Evolutionary conservation across 2,888 invertebrate genomes (phyloP), one percentile per base, ranked within the genome.

Genomic region (Chrysotoxum bicinctum): DNA sequence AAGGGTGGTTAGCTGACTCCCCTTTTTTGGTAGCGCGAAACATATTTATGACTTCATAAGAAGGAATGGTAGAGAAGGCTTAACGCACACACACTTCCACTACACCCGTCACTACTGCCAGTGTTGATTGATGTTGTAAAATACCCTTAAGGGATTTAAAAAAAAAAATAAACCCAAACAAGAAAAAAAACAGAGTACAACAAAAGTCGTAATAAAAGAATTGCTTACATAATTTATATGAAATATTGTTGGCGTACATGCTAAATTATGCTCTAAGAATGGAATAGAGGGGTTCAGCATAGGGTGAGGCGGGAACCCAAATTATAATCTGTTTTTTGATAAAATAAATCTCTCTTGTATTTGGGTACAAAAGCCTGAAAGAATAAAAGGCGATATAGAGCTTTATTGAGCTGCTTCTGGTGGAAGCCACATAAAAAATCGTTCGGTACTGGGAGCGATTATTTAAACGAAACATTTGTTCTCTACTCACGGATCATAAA

Each of bases 381-480:
- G 83, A 77, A 77, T 58, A 54, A 40, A 10, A 45, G 40, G 45
- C 19, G 37, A 19, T 26, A 12, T 21, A 12, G 19, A 21, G 43
- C 37, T 56, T 1, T 23, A 1, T 23, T 50, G 50, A 50, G 50
- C 50, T 50, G 14, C 23, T 50, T 26, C 14, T 21, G 23, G 0
- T 23, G 3, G 23, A 23, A 26, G 23, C 9, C 16, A 4, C 45
- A 19, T 43, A 16, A 0, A 43, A 2, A 43, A 16, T 16, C 8
- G 10, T 45, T 3, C 45, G 0, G n/a, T 45, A 45, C 19, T 45
- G 19, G 75, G 60, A 81, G 73, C 81, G 81, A 85, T 85, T 85
- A 73, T 85, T 85, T 85, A 85, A 85, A 80, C 81, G 77, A 66
- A 81, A 81, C 81, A 85, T 85, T 85, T 81, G 77, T 85, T 85